phyloP scores from a whole-genome alignment of 2,797 vertebrate species.

The Crenuchus spilurus region DNA sequence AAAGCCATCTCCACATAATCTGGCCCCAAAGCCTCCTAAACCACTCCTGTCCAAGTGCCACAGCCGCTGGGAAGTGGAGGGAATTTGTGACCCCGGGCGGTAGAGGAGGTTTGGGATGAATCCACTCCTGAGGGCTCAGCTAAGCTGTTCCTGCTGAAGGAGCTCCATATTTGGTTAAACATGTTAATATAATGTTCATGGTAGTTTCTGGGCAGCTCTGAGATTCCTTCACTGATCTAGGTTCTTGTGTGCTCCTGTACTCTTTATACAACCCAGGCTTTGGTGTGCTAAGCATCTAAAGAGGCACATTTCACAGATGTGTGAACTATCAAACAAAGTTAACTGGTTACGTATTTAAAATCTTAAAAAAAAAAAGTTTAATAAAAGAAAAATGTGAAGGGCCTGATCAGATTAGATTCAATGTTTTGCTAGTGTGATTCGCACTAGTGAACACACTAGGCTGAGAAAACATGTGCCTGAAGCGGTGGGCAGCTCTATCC shows the following conservation, averaged over 20 bases:
- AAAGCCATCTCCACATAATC: slow-evolving; percentile 59
- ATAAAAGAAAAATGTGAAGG: neutral
- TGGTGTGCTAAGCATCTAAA: neutral
- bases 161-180: slow-evolving; percentile 64
- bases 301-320: neutral
- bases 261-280: neutral
- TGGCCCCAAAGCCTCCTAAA: slow-evolving; percentile 56
- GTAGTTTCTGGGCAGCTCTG: slow-evolving; percentile 10
- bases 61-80: slow-evolving; percentile 61
- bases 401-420: no score
- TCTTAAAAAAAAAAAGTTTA: neutral
- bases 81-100: slow-evolving; percentile 57
- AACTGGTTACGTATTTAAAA: neutral
- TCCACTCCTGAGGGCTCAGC: neutral
- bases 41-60: slow-evolving; percentile 64
- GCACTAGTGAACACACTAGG: no score
- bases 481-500: no score
- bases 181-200: slow-evolving; percentile 12
- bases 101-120: slow-evolving; percentile 37
- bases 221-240: slow-evolving; percentile 1
- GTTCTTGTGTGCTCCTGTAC: neutral
- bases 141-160: slow-evolving; percentile 6
- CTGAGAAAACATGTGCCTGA: no score
- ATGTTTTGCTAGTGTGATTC: no score
- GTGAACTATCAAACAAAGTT: neutral